phyloP scores from a whole-genome alignment of 2,113 vertebrate genomes.

The Fukomys damarensis region DNA sequence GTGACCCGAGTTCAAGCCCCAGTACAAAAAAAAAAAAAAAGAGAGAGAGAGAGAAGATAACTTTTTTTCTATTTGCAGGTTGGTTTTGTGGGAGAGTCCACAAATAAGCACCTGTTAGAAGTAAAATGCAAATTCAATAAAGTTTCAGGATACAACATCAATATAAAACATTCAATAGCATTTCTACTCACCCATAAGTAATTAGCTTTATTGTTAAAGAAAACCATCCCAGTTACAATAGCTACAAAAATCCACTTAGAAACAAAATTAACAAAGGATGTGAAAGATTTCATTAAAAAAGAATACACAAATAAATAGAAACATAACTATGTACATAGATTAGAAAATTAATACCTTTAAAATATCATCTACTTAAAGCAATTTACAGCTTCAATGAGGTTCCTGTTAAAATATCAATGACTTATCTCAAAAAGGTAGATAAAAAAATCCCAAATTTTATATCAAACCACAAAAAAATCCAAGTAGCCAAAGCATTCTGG shows the following conservation, averaged over 20 bases:
- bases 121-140: neutral
- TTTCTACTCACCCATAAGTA: neutral
- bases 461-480: neutral
- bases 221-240: neutral
- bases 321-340: neutral
- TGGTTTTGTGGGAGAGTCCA: neutral
- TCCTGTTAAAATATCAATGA: neutral
- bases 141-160: neutral
- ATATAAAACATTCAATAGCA: neutral
- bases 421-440: neutral
- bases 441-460: neutral
- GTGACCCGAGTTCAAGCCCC: no score
- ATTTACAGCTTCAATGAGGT: neutral
- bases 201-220: no score
- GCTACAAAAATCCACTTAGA: neutral
- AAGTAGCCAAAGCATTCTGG: neutral
- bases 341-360: neutral
- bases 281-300: neutral
- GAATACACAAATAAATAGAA: neutral
- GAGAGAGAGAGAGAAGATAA: no score
- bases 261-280: neutral
- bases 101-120: neutral
- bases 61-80: neutral
- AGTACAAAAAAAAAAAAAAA: no score
- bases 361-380: neutral